Evolutionary conservation across 2,888 invertebrate species (phyloP), one percentile per base, ranked within the genome.

Genomic region (Apamea sordens): DNA sequence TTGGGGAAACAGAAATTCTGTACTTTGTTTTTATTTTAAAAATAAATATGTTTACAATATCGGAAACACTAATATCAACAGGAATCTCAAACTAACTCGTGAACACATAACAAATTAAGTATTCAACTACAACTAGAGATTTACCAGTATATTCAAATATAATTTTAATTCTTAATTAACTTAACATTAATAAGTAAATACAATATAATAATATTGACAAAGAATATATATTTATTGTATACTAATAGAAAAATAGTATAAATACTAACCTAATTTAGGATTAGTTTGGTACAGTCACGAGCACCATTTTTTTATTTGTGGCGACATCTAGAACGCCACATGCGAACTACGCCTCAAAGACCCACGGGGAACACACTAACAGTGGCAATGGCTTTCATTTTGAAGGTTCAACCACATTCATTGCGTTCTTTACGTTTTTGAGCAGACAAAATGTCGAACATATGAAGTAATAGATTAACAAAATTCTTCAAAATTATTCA

Each of bases 241-340:
- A 41, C 28, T 61, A 61, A 61, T 61, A 32, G 32, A 50, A 47
- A 50, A 53, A 44, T 65, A 8, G 15, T n/a, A n/a, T 1, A 41
- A 67, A 50, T 50, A 69, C 18, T 50, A 13, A 70, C 10, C 41
- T 71, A 71, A 36, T 36, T 36, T n/a, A 56, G 11, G 18, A 68
- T 68, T 73, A 41, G 18, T 73, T 76, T 59, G 24, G 32, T 73
- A 72, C 28, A 47, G n/a, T 47, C 47, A 36, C 6, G 6, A 47
- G 7, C n/a, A 56, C 36, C 10, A n/a, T 36, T 70, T 71, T 71
- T 0, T n/a, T 18, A 53, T n/a, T 56, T 71, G 18, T 71, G 18
- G 18, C 18, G n/a, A 2, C 53, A 70, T 53, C 24, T 24, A 53
- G 32, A 70, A 70, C 11, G 6, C 1, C 70, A 36, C 10, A 32